Base-by-base conservation (phyloP, 2,888 invertebrate species). In the Lathronympha strigana region DNA sequence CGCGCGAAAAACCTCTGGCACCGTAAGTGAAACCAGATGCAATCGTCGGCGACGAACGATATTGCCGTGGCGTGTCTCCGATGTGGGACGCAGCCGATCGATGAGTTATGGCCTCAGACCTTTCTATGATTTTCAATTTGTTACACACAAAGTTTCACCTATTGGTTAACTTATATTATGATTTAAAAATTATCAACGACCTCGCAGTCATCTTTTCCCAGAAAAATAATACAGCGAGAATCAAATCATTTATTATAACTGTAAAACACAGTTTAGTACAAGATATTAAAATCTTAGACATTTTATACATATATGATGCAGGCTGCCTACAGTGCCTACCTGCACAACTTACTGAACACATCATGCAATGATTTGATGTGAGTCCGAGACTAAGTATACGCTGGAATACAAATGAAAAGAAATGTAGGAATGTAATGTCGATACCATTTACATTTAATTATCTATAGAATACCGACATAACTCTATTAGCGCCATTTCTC, bases 1-100 rank as follows among this genome's bases (percentile, higher is more conserved):
- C 75, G 79, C 74, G 72, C 77, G 80, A 85, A 86, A 85, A 87
- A 87, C 82, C 72, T 69, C 71, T 75, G 75, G 76, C 79, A 83
- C 81, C 77, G 82, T 84, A 81, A 85, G 80, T 85, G 78, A 79
- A 79, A 79, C 76, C 75, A 74, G 76, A 77, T 74, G 74, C 67
- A 58, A 72, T 76, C 72, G 70, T 69, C 70, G 72, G 73, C 68
- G 71, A 72, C 70, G 72, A 71, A 60, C 58, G n/a, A 45, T 43
- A 40, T 15, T 15, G 13, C 38, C 23, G 25, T 25, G n/a, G 17
- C 63, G 25, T 45, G 45, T 45, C 25, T 33, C 25, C 28, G 36
- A 61, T 54, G 54, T 61, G 66, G 66, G 53, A 66, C 66, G 66
- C 60, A 38, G 36, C 66, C 21, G 66, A 66, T 66, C 54, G 23